Percentiles rank a stretch among this genome's conserved stretches.
Conservation (phyloP, 2,797 vertebrate species). For the Lithobates sylvaticus region DNA sequence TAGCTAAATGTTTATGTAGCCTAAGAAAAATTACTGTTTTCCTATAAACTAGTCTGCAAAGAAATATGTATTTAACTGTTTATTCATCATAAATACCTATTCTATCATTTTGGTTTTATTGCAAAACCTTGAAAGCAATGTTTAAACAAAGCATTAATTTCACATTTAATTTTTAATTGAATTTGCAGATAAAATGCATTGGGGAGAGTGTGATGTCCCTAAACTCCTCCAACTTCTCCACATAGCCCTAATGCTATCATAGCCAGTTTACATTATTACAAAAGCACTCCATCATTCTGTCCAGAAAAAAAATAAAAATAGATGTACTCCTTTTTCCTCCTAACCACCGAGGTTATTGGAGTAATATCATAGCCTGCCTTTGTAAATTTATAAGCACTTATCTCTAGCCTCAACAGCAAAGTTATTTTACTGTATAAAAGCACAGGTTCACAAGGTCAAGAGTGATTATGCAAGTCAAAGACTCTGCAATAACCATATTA, state of each 20-base stretch:
- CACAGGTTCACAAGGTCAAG: neutral
- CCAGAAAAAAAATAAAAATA: conserved; percentile 49
- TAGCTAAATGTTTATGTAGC: neutral
- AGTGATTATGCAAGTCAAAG: conserved; percentile 5
- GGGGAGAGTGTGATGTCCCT: conserved; percentile 49
- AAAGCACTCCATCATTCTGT: conserved; percentile 40
- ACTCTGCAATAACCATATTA: neutral
- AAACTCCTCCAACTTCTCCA: conserved; percentile 49
- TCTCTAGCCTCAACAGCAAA: neutral
- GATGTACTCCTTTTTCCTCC: conserved; percentile 33
- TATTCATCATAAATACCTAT: conserved; percentile 52
- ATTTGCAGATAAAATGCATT: conserved; percentile 51
- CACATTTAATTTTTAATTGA: conserved; percentile 57
- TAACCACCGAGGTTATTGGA: conserved; percentile 43
- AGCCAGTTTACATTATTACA: conserved; percentile 55
- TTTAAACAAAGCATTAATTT: conserved; percentile 55
- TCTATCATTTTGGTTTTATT: conserved; percentile 48
- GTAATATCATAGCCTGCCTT: conserved; percentile 54
- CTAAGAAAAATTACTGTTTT: conserved; percentile 18
- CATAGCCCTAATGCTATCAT: conserved; percentile 42
- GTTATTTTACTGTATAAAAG: neutral
- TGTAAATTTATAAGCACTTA: conserved; percentile 16
- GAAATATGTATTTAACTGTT: conserved; percentile 33
- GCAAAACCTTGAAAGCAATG: conserved; percentile 38
- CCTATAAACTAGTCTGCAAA: conserved; percentile 15